Evolutionary conservation across 2,113 vertebrate genomes (phyloP), one percentile per base, ranked within the genome.

Genomic region (Myiozetetes cayanensis): DNA sequence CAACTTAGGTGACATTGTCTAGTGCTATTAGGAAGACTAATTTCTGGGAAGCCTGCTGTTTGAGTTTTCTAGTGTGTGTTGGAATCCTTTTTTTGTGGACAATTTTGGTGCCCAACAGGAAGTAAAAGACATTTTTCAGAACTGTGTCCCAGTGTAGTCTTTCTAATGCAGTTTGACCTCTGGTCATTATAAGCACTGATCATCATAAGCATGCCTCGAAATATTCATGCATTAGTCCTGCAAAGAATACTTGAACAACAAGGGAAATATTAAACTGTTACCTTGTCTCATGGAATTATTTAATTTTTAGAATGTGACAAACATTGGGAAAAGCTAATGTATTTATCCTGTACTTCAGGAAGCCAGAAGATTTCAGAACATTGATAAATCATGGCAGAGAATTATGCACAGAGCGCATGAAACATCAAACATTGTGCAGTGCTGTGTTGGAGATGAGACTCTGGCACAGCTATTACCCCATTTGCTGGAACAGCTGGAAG

Each of bases 351-450:
- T 95, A 35, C 39, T 95, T 30, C 86, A 98, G 98, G 98, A 98
- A 93, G 98, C 98, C 73, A 98, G 98, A 93, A 98, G 98, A 76
- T 99, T 99, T 97, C 98, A 98, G 96, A 98, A 97, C 95, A 98
- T 99, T 31, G 98, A 99, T 90, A 98, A 98, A 85, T 97, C 98
- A 20, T 99, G 98, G 98, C 98, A 98, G 96, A 98, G 97, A 94
- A 98, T 99, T 95, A 98, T 99, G 98, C 98, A 98, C 95, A 96
- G 97, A 71, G 98, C 98, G 2, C 98, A 98, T 30, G 98, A 98
- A 91, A 82, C 97, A 30, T 96, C 98, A 44, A 98, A 98, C 46
- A 94, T 98, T 8, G 97, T 99, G 41, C 98, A 98, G 85, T 99
- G 98, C 97, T 98, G 98, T 86, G 98, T 98, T 82, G 98, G 98